Evolutionary conservation across 1,140 invertebrate species (phyloP), one percentile per base, ranked within the genome.

Genomic region (Drosophila paulistorum): DNA sequence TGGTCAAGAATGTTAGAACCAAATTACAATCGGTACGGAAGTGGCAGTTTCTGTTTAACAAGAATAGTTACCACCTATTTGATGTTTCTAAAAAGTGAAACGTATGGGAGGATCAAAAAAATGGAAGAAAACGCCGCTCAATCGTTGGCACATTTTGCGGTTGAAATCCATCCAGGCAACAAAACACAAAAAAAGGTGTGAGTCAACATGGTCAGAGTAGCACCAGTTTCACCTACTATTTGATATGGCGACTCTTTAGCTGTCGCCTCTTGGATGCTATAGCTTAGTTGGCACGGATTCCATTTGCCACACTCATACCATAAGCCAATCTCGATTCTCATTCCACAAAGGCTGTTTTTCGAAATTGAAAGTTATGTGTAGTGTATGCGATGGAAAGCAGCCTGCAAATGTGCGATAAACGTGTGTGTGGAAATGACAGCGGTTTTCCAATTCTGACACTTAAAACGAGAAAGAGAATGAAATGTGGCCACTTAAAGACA

Each of bases 351-450:
- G 39, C n/a, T 39, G 60, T 45, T 41, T 41, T 59, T 45, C 30
- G 39, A 62, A 62, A 62, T 59, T 39, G 57, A 59, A 59, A 39
- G 57, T 59, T 45, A 26, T 59, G 57, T 59, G 57, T 5, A n/a
- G 37, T 4, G 11, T 14, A 20, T 11, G 41, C 13, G 39, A 62
- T 14, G n/a, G 11, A 2, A 39, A 2, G 33, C 20, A 11, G 26
- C 39, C 60, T 62, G 60, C 41, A 62, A 62, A 41, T 41, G 60
- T 62, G 60, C 60, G 60, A 62, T 62, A 62, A 62, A 62, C 39
- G 60, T 26, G n/a, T 55, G 51, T 57, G 35, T 59, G 33, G 14
- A 59, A 37, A 39, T 39, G n/a, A 37, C 57, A 39, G 17, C 17
- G 57, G 57, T 39, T 59, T 37, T 39, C 26, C 35, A 23, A 59